A percentile compares a stretch with the other conserved stretches of the same genome.
Evolutionary conservation across 2,113 vertebrate genomes (phyloP).

Genomic region (Elanoides forficatus): DNA sequence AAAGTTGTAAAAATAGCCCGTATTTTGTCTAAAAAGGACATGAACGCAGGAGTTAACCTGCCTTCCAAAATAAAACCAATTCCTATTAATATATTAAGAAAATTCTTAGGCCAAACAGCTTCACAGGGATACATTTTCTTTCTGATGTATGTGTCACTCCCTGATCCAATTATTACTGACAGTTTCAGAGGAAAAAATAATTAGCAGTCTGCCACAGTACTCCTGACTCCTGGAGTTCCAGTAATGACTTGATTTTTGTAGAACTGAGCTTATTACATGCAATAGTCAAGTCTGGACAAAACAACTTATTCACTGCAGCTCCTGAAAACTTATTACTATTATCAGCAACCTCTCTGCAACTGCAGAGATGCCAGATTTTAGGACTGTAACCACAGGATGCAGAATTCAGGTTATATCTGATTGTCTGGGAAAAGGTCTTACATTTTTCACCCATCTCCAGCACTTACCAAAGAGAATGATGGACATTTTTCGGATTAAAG

Average conservation of each 20-base stretch:
- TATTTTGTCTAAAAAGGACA: slow-evolving; percentile 13
- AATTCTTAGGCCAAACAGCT: slow-evolving; percentile 6
- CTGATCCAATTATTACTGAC: slow-evolving; percentile 65
- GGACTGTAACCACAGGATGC: not conserved
- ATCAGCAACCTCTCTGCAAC: not conserved
- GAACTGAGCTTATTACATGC: slow-evolving; percentile 49
- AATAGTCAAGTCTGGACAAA: slow-evolving; percentile 73
- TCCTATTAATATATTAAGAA: slow-evolving; percentile 4
- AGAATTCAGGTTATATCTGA: not conserved
- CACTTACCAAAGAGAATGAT: not conserved
- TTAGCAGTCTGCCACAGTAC: slow-evolving; percentile 66
- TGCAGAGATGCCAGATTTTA: not conserved
- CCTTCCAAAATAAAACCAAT: not conserved
- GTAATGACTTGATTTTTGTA: slow-evolving; percentile 70
- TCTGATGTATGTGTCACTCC: not conserved
- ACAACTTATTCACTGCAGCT: slow-evolving; percentile 10
- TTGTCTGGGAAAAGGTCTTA: not conserved
- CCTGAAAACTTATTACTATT: not conserved
- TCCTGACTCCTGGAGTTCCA: slow-evolving; percentile 63
- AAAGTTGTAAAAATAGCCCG: not conserved
- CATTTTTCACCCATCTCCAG: not conserved
- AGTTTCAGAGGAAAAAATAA: slow-evolving; percentile 73
- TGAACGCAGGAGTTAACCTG: not conserved
- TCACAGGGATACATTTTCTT: slow-evolving; percentile 38
- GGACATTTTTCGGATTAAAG: not conserved